These are phyloP conservation scores for Dendrocincla tyrannina DNA, from an alignment of 2,797 vertebrate genomes.

Conservation along the genomic window DNA sequence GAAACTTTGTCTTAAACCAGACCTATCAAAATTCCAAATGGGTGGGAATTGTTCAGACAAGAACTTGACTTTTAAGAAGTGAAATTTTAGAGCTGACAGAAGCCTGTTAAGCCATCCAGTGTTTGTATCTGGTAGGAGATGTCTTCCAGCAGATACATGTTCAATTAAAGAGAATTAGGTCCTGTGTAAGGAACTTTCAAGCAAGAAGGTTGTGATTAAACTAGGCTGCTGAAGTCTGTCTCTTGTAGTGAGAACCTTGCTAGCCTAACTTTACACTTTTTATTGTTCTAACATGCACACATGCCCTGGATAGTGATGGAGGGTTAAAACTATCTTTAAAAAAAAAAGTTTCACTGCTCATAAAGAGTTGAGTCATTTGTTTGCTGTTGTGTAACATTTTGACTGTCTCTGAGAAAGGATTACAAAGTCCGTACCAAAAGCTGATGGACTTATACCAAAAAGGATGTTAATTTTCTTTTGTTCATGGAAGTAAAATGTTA, in stretches of 20 bases:
- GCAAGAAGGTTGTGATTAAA: background rate
- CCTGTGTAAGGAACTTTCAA: background rate
- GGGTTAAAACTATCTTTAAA: background rate
- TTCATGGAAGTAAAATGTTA: background rate
- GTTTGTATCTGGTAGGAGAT: background rate
- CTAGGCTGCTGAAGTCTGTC: background rate
- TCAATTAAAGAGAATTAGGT: background rate
- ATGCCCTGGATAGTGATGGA: background rate
- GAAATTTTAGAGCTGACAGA: background rate
- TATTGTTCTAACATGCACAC: accelerated
- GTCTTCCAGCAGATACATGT: background rate
- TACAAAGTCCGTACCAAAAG: background rate
- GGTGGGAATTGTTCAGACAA: background rate
- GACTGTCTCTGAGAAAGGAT: background rate
- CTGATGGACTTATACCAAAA: background rate
- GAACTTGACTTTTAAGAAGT: background rate
- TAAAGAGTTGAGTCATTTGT: background rate
- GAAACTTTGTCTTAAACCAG: background rate
- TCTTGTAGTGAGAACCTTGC: background rate
- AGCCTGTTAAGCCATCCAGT: background rate
- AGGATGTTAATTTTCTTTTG: background rate
- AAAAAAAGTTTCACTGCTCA: background rate
- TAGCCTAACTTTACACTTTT: background rate
- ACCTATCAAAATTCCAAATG: background rate
- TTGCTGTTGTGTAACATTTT: constrained; percentile 1